Conservation (phyloP, 2,797 vertebrate species). For the Sebastes cheni region DNA sequence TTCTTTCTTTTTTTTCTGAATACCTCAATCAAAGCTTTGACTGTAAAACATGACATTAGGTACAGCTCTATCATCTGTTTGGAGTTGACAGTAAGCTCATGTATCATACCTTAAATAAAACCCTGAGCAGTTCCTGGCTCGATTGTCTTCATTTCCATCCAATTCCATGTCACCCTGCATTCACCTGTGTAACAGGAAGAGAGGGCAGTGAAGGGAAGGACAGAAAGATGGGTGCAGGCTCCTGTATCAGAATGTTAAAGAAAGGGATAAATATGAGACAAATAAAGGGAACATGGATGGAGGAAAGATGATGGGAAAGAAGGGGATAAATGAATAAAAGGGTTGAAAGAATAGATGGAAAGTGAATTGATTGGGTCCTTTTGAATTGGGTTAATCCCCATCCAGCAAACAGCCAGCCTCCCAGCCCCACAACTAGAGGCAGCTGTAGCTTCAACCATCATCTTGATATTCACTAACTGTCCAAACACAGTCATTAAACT, state of each 20-base stretch:
- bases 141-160: background rate
- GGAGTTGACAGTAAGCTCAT: background rate
- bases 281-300: background rate
- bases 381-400: constrained; percentile 47
- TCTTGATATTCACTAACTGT: constrained; percentile 68
- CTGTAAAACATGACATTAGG: too few relatives aligned
- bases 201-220: background rate
- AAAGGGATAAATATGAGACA: background rate
- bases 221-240: background rate
- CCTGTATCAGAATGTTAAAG: background rate
- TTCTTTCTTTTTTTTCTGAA: too few relatives aligned
- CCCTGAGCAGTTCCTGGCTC: background rate
- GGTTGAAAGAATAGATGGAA: constrained; percentile 3
- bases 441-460: constrained; percentile 54
- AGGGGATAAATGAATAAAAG: background rate
- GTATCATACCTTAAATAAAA: background rate
- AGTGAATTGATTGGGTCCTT: constrained; percentile 41
- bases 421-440: constrained; percentile 58
- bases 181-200: background rate
- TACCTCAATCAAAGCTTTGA: too few relatives aligned
- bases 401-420: constrained; percentile 21
- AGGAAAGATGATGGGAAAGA: background rate
- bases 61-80: background rate
- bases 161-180: background rate
- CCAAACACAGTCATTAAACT: constrained; percentile 63